phyloP scores from a whole-genome alignment of 2,113 vertebrate genomes.

The Glaucidium brasilianum region DNA sequence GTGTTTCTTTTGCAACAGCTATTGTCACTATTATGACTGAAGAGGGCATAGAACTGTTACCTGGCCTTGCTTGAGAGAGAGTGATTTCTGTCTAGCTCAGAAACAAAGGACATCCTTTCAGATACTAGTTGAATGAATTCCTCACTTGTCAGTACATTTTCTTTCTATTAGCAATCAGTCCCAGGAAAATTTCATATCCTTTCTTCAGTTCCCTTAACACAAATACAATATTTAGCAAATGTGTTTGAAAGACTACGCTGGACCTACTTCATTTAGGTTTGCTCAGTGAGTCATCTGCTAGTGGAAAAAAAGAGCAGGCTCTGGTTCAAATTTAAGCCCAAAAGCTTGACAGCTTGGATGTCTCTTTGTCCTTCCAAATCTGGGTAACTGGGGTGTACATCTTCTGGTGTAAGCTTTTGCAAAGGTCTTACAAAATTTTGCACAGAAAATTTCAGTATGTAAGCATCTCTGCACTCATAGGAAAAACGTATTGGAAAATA shows the following conservation, averaged over 20 bases:
- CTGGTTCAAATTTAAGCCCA: neutral
- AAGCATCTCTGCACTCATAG: neutral
- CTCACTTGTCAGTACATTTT: neutral
- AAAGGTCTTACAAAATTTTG: neutral
- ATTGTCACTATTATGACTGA: neutral
- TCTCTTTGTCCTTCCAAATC: neutral
- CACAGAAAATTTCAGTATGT: neutral
- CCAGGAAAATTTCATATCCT: neutral
- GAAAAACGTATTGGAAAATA: neutral
- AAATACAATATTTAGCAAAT: neutral
- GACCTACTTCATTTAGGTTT: neutral
- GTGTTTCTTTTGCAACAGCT: neutral
- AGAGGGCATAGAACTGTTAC: neutral
- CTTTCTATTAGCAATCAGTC: neutral
- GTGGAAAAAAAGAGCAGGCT: neutral
- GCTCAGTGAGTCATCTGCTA: neutral
- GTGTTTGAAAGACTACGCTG: neutral
- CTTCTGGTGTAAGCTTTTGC: neutral
- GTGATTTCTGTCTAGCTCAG: neutral
- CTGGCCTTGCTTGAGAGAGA: neutral
- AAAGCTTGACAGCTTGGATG: neutral
- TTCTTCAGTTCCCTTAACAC: neutral
- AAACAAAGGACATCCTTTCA: neutral
- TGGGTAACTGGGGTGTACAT: neutral
- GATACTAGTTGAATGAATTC: neutral